Evolutionary conservation across 2,113 vertebrate genomes (phyloP).

Genomic region (Nyctereutes procyonoides): DNA sequence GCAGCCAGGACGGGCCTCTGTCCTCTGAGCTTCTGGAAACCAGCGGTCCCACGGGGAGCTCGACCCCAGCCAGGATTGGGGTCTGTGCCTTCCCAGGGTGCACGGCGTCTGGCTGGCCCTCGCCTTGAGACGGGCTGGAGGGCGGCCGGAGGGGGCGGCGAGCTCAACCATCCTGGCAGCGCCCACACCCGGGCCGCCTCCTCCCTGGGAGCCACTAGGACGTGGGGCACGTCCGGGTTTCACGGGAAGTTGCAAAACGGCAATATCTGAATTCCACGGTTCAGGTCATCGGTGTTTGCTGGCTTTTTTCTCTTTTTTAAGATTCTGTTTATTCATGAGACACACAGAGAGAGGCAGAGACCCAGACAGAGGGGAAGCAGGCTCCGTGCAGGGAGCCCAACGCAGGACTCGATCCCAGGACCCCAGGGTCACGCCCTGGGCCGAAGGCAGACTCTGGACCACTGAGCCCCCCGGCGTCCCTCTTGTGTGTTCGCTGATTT

Average conservation of each 20-base stretch:
- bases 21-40: not conserved
- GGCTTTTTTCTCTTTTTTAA: too few relatives aligned
- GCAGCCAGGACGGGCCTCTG: not conserved
- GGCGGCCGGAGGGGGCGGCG: not conserved
- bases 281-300: not conserved
- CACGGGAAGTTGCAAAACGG: not conserved
- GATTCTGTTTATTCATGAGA: too few relatives aligned
- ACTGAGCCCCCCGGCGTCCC: too few relatives aligned
- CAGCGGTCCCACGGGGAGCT: too few relatives aligned
- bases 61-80: rapidly evolving
- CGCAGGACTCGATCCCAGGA: too few relatives aligned
- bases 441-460: too few relatives aligned
- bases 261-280: not conserved
- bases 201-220: rapidly evolving
- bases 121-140: not conserved
- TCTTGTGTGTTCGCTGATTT: not conserved
- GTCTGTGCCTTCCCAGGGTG: not conserved
- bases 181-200: not conserved
- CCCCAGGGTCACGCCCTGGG: too few relatives aligned
- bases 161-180: rapidly evolving
- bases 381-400: too few relatives aligned
- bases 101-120: not conserved
- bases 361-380: too few relatives aligned
- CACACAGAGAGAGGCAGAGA: too few relatives aligned
- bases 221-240: too few relatives aligned